Evolutionary conservation across 2,113 vertebrate species (phyloP).

Genomic region (Cynocephalus volans): DNA sequence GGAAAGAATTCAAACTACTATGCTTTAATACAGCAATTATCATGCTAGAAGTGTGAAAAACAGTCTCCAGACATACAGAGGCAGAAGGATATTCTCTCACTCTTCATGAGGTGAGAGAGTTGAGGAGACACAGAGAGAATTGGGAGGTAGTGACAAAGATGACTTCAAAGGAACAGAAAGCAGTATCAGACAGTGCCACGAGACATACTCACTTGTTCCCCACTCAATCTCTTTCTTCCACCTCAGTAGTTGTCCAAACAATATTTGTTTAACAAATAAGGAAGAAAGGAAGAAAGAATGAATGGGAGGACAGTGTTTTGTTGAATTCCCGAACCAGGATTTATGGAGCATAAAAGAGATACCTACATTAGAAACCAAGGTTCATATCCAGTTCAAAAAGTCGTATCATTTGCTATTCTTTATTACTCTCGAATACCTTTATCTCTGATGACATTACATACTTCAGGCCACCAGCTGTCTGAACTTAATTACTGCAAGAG

Average conservation of each 20-base stretch:
- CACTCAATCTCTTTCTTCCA: neutral
- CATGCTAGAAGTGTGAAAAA: neutral
- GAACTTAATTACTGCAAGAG: neutral
- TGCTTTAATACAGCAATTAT: neutral
- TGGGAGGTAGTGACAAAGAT: neutral
- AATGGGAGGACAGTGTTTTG: neutral
- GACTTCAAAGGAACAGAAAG: neutral
- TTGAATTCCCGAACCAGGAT: neutral
- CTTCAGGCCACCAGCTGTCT: neutral
- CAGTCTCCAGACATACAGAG: neutral
- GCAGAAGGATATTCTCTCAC: neutral
- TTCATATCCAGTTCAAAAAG: neutral
- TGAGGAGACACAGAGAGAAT: neutral
- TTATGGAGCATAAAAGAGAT: neutral
- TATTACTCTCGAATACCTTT: neutral
- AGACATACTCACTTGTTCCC: neutral
- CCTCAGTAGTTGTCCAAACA: neutral
- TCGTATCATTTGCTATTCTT: neutral
- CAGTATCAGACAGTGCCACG: neutral
- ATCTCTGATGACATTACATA: neutral
- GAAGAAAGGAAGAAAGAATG: neutral
- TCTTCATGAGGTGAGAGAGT: neutral
- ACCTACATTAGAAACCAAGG: neutral
- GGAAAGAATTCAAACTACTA: neutral
- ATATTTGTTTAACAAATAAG: slow-evolving; percentile 5